These are phyloP conservation scores for Neotoxoptera formosana DNA, from an alignment of 1,140 invertebrate species.

Conservation along the genomic window DNA sequence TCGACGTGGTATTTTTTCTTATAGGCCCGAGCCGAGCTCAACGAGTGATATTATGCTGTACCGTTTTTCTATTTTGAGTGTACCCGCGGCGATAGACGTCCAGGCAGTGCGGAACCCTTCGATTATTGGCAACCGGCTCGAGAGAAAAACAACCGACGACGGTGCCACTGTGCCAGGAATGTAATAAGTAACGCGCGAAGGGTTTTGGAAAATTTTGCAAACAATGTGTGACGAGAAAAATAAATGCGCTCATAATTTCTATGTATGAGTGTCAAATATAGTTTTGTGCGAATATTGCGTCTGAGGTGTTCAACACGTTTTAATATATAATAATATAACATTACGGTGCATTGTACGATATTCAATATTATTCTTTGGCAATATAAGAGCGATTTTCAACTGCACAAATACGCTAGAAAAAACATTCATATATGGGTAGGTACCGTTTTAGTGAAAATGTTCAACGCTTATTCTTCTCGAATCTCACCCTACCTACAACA, in stretches of 20 bases:
- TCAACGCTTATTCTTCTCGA: background rate
- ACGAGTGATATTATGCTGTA: background rate
- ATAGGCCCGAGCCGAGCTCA: background rate
- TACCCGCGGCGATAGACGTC: background rate
- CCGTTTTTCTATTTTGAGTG: constrained; percentile 35
- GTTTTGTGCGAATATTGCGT: background rate
- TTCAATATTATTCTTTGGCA: background rate
- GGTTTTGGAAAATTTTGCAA: background rate
- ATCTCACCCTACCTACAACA: no score
- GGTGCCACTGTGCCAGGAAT: constrained; percentile 30
- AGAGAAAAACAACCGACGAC: background rate
- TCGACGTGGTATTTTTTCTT: background rate
- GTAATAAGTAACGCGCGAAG: background rate
- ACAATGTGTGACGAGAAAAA: background rate
- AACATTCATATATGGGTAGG: background rate
- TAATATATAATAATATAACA: background rate
- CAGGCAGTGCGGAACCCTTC: background rate
- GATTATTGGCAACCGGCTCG: constrained; percentile 40
- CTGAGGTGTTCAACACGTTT: background rate
- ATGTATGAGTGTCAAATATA: background rate
- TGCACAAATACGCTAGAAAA: background rate
- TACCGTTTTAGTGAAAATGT: background rate
- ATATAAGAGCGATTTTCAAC: background rate
- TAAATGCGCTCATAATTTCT: background rate
- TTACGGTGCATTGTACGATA: background rate